These are phyloP conservation scores for Candoia aspera DNA, from an alignment of 2,113 vertebrate genomes.

Conservation along the genomic window DNA sequence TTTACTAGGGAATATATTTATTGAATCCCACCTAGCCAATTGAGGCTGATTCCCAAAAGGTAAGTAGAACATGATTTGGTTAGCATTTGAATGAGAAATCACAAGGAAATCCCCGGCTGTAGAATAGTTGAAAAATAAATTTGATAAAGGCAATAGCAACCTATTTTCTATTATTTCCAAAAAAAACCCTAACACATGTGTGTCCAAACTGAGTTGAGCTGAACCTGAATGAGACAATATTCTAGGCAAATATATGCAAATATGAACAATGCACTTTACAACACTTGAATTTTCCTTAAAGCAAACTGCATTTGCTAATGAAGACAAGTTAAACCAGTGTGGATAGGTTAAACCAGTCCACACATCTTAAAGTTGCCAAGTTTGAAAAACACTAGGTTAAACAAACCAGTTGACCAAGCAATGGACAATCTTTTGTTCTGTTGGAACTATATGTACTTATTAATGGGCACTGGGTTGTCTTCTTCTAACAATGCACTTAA, in stretches of 20 bases:
- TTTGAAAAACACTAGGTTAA: background rate
- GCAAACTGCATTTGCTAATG: background rate
- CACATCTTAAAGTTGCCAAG: background rate
- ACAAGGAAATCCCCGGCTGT: background rate
- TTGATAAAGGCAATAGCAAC: background rate
- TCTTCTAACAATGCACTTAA: background rate
- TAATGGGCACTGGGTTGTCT: background rate
- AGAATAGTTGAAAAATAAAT: background rate
- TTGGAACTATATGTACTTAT: background rate
- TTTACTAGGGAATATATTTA: background rate
- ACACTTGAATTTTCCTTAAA: background rate
- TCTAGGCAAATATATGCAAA: background rate
- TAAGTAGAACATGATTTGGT: background rate
- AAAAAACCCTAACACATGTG: background rate
- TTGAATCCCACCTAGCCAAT: background rate
- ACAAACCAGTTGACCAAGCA: background rate
- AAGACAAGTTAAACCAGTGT: background rate
- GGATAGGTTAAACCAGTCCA: background rate
- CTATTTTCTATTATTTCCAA: background rate
- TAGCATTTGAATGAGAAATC: background rate
- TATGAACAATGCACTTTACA: background rate
- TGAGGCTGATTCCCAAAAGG: background rate
- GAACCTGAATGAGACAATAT: background rate
- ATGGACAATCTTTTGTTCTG: background rate
- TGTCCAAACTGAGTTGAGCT: background rate